Evolutionary conservation across 2,888 invertebrate genomes (phyloP).

Genomic region (Dioctria linearis): DNA sequence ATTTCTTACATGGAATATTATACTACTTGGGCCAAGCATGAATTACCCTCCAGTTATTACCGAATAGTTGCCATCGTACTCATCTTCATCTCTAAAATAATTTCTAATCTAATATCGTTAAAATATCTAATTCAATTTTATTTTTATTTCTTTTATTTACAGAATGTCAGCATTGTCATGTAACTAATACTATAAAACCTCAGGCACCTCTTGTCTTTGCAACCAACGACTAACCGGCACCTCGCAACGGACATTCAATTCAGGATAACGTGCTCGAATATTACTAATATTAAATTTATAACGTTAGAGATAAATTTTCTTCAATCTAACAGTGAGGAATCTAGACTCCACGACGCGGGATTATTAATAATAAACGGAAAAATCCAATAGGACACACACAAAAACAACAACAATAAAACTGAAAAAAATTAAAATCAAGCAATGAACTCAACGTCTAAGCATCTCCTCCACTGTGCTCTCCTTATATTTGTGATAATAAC

Average conservation of each 20-base stretch:
- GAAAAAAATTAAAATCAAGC: conserved; percentile 24
- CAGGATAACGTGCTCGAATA: background rate
- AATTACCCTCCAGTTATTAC: no score
- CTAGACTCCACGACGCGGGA: background rate
- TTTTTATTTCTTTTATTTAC: conserved; percentile 16
- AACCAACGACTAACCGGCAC: conserved; percentile 28
- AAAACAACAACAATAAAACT: background rate
- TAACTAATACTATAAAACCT: conserved; percentile 31
- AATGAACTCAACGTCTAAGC: conserved; percentile 76
- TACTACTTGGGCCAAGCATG: no score
- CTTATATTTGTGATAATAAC: conserved; percentile 81
- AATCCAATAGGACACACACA: background rate
- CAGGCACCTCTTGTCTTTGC: conserved; percentile 6
- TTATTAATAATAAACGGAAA: background rate
- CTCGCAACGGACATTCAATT: conserved; percentile 22
- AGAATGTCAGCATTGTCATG: conserved; percentile 16
- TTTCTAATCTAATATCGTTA: background rate
- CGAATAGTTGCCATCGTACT: no score
- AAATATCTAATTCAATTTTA: background rate
- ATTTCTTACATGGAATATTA: no score
- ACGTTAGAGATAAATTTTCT: background rate
- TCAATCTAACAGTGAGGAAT: background rate
- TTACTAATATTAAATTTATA: background rate
- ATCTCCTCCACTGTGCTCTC: conserved; percentile 84
- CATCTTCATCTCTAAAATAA: background rate